Base-by-base conservation (phyloP, 2,797 vertebrate genomes). In the Gymnoscopelus microlampas region DNA sequence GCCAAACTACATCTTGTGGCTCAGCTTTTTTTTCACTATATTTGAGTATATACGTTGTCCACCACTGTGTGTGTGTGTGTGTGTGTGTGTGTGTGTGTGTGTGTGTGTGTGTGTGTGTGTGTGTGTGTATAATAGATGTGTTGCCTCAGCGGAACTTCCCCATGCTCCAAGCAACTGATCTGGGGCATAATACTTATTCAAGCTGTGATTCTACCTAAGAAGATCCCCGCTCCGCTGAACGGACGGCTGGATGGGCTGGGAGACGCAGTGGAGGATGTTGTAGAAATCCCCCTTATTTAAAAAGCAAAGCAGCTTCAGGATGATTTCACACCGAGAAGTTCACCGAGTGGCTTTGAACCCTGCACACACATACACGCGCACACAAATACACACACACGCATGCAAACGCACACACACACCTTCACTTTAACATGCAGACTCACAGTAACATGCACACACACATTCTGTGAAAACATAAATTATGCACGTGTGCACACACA, bases 251-350 rank as follows among this genome's bases (percentile, higher is more conserved):
- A 72, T 68, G 77, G 67, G 74, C 77, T 35, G 14, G 57, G 74
- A 11, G 15, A 69, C 59, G 87, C 77, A 84, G 78, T 67, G 74
- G 26, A 84, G 84, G 73, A 69, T 85, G 66, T 79, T 68, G 29
- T 65, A 8, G 53, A 86, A 88, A 78, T 5, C 60, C 47, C 13
- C 74, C 80, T 77, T 58, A 85, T 89, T 87, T 85, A 65, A 87
- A 89, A 85, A 85, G 73, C 84, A 81, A 86, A 82, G 76, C 55
- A 71, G 73, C 35, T 39, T 39, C 35, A 39, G 35, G 5, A 39
- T 39, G 35, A 2, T 39, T 39, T 39, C 35, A 39, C 35, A 39
- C 35, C 5, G 35, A 39, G 35, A 53, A 39, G 14, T 60, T 58
- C 51, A 4, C 19, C 71, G 62, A 49, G 63, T 54, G 67, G 44